A percentile compares a stretch with the other conserved stretches of the same genome.
Evolutionary conservation across 2,113 vertebrate species (phyloP).

Genomic region (Capreolus pygargus): DNA sequence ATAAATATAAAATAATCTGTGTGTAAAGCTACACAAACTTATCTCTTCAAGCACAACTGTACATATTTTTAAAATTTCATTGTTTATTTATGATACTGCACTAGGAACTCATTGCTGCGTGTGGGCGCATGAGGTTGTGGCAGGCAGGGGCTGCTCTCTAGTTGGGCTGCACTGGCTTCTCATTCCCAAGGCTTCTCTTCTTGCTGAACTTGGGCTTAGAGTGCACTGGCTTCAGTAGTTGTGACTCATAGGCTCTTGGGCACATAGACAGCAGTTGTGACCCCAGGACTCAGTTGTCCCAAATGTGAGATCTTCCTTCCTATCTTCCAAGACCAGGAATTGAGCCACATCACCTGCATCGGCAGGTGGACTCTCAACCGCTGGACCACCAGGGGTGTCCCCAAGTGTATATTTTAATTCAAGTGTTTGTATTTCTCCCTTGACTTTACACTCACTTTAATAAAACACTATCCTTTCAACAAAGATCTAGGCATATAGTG

Average conservation of each 20-base stretch:
- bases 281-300: not conserved
- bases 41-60: not conserved
- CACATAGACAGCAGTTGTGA: not conserved
- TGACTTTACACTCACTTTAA: not conserved
- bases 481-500: not conserved
- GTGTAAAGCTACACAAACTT: not conserved
- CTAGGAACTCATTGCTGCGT: rapidly evolving
- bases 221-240: not conserved
- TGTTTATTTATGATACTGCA: not conserved
- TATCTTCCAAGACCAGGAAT: not conserved
- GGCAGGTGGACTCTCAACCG: not conserved
- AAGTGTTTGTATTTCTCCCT: not conserved
- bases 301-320: not conserved
- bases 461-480: not conserved
- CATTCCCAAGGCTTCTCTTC: not conserved
- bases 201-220: not conserved
- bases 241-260: not conserved
- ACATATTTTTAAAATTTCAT: not conserved
- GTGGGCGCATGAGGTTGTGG: not conserved
- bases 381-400: not conserved
- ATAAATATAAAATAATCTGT: not conserved
- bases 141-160: not conserved
- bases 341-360: not conserved
- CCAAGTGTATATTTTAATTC: not conserved
- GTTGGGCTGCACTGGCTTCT: not conserved